Conservation (phyloP, 2,797 vertebrate genomes). For the Trachurus trachurus region DNA sequence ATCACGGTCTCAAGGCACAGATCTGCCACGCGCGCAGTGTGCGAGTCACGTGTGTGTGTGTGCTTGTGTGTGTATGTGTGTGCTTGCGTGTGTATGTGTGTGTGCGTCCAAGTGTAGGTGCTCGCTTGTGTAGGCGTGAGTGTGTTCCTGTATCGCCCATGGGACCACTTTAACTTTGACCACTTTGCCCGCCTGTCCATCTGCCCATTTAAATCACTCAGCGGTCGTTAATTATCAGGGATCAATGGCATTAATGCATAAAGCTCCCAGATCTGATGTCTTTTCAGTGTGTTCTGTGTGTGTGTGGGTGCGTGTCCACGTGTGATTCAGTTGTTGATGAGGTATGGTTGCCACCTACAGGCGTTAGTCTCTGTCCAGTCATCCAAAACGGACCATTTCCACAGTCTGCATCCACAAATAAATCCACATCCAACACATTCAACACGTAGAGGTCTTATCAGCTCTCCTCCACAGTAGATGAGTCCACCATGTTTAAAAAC, state of each 20-base stretch:
- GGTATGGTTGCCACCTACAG: constrained; percentile 88
- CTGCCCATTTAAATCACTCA: constrained; percentile 66
- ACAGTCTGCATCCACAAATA: constrained; percentile 55
- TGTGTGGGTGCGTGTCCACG: constrained; percentile 22
- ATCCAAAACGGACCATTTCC: constrained; percentile 59
- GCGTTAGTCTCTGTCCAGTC: constrained; percentile 73
- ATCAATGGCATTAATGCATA: constrained; percentile 78
- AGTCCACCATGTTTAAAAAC: neutral
- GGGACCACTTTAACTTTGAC: constrained; percentile 78
- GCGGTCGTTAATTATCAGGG: constrained; percentile 77
- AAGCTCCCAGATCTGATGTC: constrained; percentile 54
- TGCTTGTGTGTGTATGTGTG: constrained; percentile 15
- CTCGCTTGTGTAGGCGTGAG: constrained; percentile 56
- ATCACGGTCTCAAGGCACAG: constrained; percentile 64
- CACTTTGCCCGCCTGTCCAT: constrained; percentile 65
- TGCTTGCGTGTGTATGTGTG: constrained; percentile 5
- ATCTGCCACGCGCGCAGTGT: constrained; percentile 36
- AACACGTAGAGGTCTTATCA: constrained; percentile 34
- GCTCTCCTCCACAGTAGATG: constrained; percentile 8
- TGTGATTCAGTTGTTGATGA: constrained; percentile 73
- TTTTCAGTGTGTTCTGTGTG: constrained; percentile 4
- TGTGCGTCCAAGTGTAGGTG: constrained; percentile 10
- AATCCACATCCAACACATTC: constrained; percentile 22
- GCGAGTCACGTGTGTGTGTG: constrained; percentile 46
- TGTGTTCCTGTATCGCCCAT: constrained; percentile 48